Conservation (phyloP, 2,113 vertebrate species). For the Aleadryas rufinucha region DNA sequence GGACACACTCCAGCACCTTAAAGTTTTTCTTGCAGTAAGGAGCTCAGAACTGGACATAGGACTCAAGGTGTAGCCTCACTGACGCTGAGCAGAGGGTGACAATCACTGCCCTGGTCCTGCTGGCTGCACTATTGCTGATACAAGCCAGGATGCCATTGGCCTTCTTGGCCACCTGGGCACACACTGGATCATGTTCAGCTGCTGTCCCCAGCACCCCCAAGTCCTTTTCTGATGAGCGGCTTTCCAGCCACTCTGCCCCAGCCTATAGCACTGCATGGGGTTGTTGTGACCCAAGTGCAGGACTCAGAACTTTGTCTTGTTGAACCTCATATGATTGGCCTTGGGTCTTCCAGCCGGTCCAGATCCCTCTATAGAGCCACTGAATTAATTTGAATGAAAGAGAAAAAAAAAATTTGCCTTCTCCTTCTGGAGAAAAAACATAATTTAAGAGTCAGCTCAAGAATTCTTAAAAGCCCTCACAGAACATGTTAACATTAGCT, state of each 20-base stretch:
- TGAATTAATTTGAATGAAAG: not conserved
- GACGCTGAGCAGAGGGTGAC: accelerated
- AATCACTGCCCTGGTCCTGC: not conserved
- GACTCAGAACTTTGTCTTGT: not conserved
- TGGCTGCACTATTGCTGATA: not conserved
- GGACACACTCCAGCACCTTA: accelerated
- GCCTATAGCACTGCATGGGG: not conserved
- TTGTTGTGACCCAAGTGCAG: not conserved
- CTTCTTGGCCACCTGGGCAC: not conserved
- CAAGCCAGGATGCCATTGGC: not conserved
- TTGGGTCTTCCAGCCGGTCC: not conserved
- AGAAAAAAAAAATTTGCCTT: not conserved
- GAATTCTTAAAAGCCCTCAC: not conserved
- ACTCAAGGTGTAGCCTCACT: accelerated
- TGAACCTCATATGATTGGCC: not conserved
- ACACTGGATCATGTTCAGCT: not conserved
- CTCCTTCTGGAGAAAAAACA: not conserved
- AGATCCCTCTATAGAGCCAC: not conserved
- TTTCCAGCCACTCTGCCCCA: not conserved
- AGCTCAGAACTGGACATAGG: not conserved
- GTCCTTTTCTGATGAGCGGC: not conserved
- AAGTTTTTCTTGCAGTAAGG: not conserved
- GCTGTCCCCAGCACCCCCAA: not conserved
- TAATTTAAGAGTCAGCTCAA: not conserved
- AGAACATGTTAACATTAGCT: not conserved